Conservation (phyloP, 2,888 invertebrate species). For the Tridacna crocea region DNA sequence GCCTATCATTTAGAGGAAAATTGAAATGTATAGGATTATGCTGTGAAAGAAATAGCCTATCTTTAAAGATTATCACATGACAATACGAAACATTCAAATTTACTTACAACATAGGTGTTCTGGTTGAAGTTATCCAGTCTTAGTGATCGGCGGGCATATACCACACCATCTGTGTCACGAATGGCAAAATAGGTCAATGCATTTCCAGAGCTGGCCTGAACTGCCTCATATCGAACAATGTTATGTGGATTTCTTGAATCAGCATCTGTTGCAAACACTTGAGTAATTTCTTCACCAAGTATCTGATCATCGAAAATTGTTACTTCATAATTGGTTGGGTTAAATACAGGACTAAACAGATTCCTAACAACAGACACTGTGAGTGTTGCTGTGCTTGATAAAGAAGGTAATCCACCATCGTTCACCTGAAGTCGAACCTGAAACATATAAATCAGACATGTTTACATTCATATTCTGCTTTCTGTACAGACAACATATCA, state of each 20-base stretch:
- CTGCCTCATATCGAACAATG: slow-evolving; percentile 70
- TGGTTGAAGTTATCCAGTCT: slow-evolving; percentile 56
- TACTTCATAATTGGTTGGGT: slow-evolving; percentile 58
- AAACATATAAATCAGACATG: neutral
- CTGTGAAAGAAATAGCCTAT: too few species aligned
- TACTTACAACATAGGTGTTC: slow-evolving; percentile 61
- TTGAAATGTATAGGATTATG: too few species aligned
- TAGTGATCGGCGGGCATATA: slow-evolving; percentile 72
- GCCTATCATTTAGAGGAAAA: too few species aligned
- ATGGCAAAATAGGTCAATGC: slow-evolving; percentile 75
- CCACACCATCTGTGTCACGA: slow-evolving; percentile 67
- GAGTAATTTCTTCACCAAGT: slow-evolving; percentile 67
- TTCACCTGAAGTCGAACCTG: slow-evolving; percentile 75
- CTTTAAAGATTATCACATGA: too few species aligned
- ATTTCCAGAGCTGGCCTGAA: slow-evolving; percentile 62
- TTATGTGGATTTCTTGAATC: slow-evolving; percentile 77
- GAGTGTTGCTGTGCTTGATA: slow-evolving; percentile 70
- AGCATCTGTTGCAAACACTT: slow-evolving; percentile 70
- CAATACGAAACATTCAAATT: too few species aligned
- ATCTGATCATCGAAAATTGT: slow-evolving; percentile 74
- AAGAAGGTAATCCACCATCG: slow-evolving; percentile 76
- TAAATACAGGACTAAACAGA: slow-evolving; percentile 64
- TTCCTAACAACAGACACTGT: slow-evolving; percentile 72
- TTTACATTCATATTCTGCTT: neutral
- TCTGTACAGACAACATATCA: too few species aligned